Percentiles rank a stretch among this genome's conserved stretches.
phyloP scores from a whole-genome alignment of 2,113 vertebrate species.

The Corythaixoides concolor region DNA sequence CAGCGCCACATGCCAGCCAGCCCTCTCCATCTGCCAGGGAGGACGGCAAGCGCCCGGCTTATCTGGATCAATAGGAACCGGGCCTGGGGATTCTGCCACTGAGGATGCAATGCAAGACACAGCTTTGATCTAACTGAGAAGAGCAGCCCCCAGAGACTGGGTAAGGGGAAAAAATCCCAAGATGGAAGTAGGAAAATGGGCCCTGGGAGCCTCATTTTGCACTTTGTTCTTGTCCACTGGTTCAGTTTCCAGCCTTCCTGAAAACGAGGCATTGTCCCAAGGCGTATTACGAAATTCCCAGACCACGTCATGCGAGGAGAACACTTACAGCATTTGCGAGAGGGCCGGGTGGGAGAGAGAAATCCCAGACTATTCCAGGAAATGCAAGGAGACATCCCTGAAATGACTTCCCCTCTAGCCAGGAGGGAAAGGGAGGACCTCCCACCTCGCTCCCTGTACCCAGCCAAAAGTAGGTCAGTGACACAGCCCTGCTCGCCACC shows the following conservation, averaged over 20 bases:
- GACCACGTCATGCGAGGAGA: slow-evolving; percentile 8
- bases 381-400: slow-evolving; percentile 32
- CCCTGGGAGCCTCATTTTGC: not conserved
- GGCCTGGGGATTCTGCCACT: not conserved
- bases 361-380: slow-evolving; percentile 54
- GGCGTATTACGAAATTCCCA: slow-evolving; percentile 44
- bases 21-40: not conserved
- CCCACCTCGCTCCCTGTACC: not conserved
- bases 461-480: slow-evolving; percentile 53
- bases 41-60: rapidly evolving
- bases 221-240: not conserved
- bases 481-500: not conserved
- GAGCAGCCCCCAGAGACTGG: not conserved
- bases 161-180: not conserved
- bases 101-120: not conserved
- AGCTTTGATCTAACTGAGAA: not conserved
- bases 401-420: slow-evolving; percentile 45
- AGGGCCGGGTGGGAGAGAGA: not conserved
- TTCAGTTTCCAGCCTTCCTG: slow-evolving; percentile 7
- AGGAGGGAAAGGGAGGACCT: slow-evolving; percentile 24
- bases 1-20: rapidly evolving
- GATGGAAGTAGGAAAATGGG: not conserved
- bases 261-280: slow-evolving; percentile 51
- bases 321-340: not conserved
- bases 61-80: not conserved